phyloP scores from a whole-genome alignment of 2,888 invertebrate species.

The Pristionchus japonicus region DNA sequence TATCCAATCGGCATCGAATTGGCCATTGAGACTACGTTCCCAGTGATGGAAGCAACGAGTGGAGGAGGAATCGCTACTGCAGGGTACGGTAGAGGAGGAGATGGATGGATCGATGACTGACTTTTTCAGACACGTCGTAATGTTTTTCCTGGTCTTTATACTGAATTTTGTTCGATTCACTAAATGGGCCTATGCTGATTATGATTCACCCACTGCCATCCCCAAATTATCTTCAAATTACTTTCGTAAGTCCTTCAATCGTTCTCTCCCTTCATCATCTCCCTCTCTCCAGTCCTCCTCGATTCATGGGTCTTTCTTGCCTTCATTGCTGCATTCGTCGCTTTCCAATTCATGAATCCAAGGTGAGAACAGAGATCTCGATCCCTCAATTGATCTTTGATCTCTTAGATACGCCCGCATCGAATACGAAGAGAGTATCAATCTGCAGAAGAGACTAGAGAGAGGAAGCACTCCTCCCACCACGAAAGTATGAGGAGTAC shows the following conservation, averaged over 20 bases:
- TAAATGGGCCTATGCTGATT: not conserved
- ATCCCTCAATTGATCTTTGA: not conserved
- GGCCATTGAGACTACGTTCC: constrained; percentile 33
- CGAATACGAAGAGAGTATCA: constrained; percentile 6
- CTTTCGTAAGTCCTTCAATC: not conserved
- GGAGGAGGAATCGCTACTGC: not conserved
- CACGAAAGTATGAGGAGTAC: not conserved
- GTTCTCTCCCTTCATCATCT: not conserved
- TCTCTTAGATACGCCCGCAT: not conserved
- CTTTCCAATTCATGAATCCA: constrained; percentile 31
- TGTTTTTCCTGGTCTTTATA: constrained; percentile 6
- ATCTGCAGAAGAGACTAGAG: constrained; percentile 9
- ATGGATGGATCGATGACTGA: not conserved
- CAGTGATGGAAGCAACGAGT: constrained; percentile 33
- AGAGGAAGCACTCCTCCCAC: not conserved
- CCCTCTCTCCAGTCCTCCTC: not conserved
- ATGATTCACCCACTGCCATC: not conserved
- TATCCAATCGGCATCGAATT: constrained; percentile 31
- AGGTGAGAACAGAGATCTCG: not conserved
- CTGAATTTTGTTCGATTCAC: not conserved
- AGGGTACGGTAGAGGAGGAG: not conserved
- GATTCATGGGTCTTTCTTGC: not conserved
- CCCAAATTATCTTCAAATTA: not conserved
- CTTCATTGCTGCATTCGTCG: not conserved
- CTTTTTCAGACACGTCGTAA: constrained; percentile 24